phyloP scores from a whole-genome alignment of 2,888 invertebrate genomes.

The Caenorhabditis macrosperma region DNA sequence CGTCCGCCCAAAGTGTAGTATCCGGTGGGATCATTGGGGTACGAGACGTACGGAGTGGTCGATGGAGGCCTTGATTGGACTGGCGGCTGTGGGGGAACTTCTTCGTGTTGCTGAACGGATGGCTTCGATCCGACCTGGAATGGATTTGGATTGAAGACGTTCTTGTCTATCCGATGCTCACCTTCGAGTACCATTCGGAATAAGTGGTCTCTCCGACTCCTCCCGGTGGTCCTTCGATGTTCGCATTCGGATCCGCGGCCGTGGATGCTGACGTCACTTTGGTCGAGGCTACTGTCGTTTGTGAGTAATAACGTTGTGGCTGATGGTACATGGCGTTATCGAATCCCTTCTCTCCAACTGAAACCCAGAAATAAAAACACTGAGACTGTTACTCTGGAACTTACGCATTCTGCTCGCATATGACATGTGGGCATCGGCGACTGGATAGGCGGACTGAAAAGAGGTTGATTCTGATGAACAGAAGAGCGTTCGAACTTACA shows the following conservation, averaged over 20 bases:
- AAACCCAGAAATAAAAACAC: slow-evolving; percentile 5
- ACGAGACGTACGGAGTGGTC: slow-evolving; percentile 76
- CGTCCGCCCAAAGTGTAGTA: slow-evolving; percentile 79
- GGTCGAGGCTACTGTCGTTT: slow-evolving; percentile 62
- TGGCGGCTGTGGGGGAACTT: slow-evolving; percentile 64
- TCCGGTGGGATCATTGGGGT: slow-evolving; percentile 79
- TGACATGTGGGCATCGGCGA: slow-evolving; percentile 61
- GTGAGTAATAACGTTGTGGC: slow-evolving; percentile 67
- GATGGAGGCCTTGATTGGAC: slow-evolving; percentile 64
- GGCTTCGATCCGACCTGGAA: slow-evolving; percentile 79
- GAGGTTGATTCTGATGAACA: background rate
- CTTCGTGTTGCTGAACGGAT: slow-evolving; percentile 76
- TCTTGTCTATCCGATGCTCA: slow-evolving; percentile 29
- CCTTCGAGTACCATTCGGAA: slow-evolving; percentile 78
- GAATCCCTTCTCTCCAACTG: slow-evolving; percentile 66
- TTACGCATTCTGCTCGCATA: slow-evolving; percentile 63
- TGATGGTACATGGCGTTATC: slow-evolving; percentile 71
- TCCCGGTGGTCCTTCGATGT: slow-evolving; percentile 60
- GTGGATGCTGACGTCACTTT: slow-evolving; percentile 44
- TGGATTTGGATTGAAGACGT: background rate
- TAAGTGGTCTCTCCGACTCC: slow-evolving; percentile 80
- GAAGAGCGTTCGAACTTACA: slow-evolving; percentile 45
- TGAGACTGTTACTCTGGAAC: slow-evolving; percentile 9
- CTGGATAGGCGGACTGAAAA: slow-evolving; percentile 66
- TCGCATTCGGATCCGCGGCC: slow-evolving; percentile 37